Percentiles rank a stretch among this genome's conserved stretches.
Evolutionary conservation across 2,113 vertebrate species (phyloP).

Genomic region (Glaucidium brasilianum): DNA sequence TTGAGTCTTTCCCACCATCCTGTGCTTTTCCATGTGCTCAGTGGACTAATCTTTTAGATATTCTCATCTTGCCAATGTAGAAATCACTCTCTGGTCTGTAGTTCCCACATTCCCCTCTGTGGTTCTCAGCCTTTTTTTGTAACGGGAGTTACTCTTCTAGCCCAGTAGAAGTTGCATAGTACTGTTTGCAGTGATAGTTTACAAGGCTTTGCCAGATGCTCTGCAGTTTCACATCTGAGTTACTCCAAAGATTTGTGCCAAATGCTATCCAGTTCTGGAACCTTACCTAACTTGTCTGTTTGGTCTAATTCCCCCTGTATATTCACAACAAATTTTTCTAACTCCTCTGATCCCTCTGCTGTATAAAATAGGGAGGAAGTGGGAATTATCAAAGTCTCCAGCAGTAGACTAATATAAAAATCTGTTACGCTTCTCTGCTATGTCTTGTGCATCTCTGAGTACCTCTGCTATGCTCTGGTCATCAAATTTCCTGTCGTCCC

Average conservation of each 20-base stretch:
- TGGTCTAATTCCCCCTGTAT: not conserved
- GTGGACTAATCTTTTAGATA: not conserved
- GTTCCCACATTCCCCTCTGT: not conserved
- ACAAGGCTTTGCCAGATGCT: not conserved
- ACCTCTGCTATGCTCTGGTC: not conserved
- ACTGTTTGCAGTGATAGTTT: not conserved
- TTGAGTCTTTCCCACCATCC: not conserved
- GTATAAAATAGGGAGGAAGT: not conserved
- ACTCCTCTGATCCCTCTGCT: not conserved
- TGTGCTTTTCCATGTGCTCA: not conserved
- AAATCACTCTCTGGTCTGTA: not conserved
- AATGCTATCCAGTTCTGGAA: not conserved
- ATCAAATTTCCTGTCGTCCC: not conserved
- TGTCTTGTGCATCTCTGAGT: not conserved
- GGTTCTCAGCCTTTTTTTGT: not conserved
- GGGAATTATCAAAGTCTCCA: not conserved
- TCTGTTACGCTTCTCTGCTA: not conserved
- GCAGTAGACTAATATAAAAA: not conserved
- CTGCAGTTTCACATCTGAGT: not conserved
- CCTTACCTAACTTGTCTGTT: not conserved
- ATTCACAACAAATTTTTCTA: not conserved
- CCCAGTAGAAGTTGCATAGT: not conserved
- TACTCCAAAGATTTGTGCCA: not conserved
- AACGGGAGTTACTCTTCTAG: not conserved
- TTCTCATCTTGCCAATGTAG: not conserved